phyloP scores from a whole-genome alignment of 92 coral and sea anemone genomes.

The Ricordea florida region DNA sequence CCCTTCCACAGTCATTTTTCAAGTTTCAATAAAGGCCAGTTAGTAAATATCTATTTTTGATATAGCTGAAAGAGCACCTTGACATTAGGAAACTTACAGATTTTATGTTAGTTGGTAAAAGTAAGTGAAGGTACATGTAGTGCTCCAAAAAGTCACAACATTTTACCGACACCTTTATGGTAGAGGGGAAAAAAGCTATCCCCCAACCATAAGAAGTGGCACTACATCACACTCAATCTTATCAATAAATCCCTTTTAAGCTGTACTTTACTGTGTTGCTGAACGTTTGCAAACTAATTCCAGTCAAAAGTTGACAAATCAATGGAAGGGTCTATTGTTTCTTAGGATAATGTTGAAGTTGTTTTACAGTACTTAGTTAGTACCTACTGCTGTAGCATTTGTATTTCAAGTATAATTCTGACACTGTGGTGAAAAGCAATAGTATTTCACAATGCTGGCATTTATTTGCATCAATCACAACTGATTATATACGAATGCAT shows the following conservation, averaged over 20 bases:
- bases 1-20: background rate
- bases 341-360: conserved; percentile 3
- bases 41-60: background rate
- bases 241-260: too few relatives aligned
- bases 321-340: conserved; percentile 11
- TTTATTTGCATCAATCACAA: too few relatives aligned
- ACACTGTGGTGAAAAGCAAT: too few relatives aligned
- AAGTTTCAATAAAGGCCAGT: background rate
- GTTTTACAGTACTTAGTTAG: background rate
- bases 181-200: conserved; percentile 8
- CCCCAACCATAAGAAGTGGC: background rate
- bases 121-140: conserved; percentile 6
- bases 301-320: conserved; percentile 12
- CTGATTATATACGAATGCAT: background rate
- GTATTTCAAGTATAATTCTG: too few relatives aligned
- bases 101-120: background rate
- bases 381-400: too few relatives aligned
- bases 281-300: conserved; percentile 1
- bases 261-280: conserved; percentile 1
- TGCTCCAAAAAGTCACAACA: background rate
- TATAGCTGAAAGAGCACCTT: background rate
- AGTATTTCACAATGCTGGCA: too few relatives aligned
- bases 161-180: conserved; percentile 4
- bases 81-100: conserved; percentile 2
- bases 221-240: background rate